phyloP scores from a whole-genome alignment of 1,140 invertebrate genomes.

The Magallana ariakensis region DNA sequence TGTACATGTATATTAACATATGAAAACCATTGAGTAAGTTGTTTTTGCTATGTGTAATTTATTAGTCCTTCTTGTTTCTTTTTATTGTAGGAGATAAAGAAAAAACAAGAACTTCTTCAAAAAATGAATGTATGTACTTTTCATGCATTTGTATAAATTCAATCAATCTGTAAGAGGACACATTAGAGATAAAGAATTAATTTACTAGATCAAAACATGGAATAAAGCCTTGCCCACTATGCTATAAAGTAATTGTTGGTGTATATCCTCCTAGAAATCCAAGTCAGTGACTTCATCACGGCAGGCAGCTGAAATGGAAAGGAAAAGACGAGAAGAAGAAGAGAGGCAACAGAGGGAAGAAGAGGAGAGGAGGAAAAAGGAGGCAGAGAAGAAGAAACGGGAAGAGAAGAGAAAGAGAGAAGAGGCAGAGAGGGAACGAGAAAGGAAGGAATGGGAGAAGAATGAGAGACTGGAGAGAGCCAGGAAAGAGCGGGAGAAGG shows the following conservation, averaged over 20 bases:
- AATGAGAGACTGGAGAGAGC: conserved; percentile 41
- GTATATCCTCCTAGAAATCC: conserved; percentile 28
- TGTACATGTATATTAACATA: no score
- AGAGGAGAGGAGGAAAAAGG: conserved; percentile 52
- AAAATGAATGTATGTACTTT: conserved; percentile 74
- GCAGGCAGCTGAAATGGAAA: conserved; percentile 57
- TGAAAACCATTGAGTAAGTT: no score
- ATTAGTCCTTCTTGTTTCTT: conserved; percentile 25
- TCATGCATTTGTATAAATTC: neutral
- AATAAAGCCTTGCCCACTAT: no score
- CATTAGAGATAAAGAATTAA: no score
- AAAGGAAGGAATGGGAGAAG: conserved; percentile 50
- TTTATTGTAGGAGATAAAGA: conserved; percentile 75
- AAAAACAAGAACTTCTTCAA: conserved; percentile 75
- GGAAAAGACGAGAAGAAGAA: conserved; percentile 60
- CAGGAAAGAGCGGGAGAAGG: conserved; percentile 52
- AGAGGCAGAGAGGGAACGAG: conserved; percentile 48
- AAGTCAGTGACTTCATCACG: conserved; percentile 42
- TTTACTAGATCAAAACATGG: no score
- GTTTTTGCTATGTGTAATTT: no score
- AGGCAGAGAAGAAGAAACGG: conserved; percentile 50
- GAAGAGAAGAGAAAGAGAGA: conserved; percentile 57
- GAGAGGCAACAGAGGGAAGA: conserved; percentile 52
- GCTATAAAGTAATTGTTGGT: no score
- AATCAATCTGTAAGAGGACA: no score